Conservation (phyloP, 2,797 vertebrate species). For the Astyanax mexicanus region DNA sequence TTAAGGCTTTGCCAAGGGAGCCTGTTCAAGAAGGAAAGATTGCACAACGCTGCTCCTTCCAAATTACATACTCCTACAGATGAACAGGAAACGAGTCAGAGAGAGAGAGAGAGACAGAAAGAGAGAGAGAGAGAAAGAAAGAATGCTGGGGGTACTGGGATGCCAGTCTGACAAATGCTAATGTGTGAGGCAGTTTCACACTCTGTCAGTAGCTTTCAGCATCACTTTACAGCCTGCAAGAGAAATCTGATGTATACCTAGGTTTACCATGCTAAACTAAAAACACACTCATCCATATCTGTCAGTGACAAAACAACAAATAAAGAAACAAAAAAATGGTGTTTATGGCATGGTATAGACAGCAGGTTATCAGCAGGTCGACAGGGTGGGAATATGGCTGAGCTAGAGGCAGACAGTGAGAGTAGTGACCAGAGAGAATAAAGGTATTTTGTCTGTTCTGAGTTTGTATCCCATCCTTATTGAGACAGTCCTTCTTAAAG, state of each 20-base stretch:
- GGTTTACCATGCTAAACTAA: constrained; percentile 41
- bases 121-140: too few species aligned
- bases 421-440: constrained; percentile 27
- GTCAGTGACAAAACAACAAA: constrained; percentile 28
- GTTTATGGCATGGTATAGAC: constrained; percentile 43
- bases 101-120: not conserved
- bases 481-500: constrained; percentile 23
- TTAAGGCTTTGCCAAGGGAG: constrained; percentile 57
- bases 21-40: constrained; percentile 49
- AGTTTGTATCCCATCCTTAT: constrained; percentile 17
- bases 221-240: constrained; percentile 32
- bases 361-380: constrained; percentile 49
- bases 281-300: constrained; percentile 34
- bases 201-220: constrained; percentile 45
- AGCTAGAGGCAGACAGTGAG: constrained; percentile 7
- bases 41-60: constrained; percentile 54
- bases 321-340: not conserved
- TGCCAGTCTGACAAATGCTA: constrained; percentile 25
- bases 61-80: constrained; percentile 42
- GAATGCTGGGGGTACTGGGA: not conserved
- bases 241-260: constrained; percentile 22
- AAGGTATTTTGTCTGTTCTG: constrained; percentile 13
- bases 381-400: constrained; percentile 27
- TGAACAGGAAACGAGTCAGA: constrained; percentile 19
- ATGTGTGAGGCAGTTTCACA: constrained; percentile 34